phyloP scores from a whole-genome alignment of 2,113 vertebrate species.

The Ailuropoda melanoleuca region DNA sequence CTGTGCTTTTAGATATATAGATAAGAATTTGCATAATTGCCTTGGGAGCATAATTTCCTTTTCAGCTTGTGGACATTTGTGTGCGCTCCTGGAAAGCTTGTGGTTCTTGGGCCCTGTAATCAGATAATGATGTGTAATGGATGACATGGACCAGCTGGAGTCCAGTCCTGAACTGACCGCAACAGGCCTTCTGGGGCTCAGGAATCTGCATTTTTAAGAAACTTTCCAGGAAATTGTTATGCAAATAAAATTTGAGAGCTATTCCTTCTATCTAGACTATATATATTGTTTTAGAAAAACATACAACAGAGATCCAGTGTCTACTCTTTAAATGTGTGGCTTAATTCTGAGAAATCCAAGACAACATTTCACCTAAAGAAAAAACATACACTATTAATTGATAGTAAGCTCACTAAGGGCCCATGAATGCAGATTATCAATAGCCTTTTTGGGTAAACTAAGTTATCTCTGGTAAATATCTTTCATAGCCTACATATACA shows the following conservation, averaged over 20 bases:
- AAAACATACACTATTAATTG: neutral
- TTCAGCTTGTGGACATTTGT: neutral
- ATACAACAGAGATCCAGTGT: neutral
- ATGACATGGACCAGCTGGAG: neutral
- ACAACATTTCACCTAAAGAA: neutral
- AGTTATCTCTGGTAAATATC: neutral
- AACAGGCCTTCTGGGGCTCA: neutral
- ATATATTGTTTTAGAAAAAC: conserved; percentile 22
- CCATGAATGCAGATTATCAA: neutral
- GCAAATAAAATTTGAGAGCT: neutral
- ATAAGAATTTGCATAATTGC: neutral
- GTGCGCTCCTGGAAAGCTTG: neutral
- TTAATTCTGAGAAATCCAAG: neutral
- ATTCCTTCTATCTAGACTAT: neutral
- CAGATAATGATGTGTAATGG: neutral
- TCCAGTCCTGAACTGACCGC: neutral
- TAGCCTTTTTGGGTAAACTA: neutral
- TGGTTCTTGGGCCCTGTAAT: neutral
- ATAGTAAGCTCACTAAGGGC: neutral
- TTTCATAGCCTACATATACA: neutral
- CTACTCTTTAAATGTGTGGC: neutral
- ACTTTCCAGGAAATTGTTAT: neutral
- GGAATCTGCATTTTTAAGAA: conserved; percentile 27
- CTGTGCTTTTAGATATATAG: neutral
- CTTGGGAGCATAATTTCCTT: neutral